Evolutionary conservation across 2,113 vertebrate species (phyloP).

Genomic region (Equus quagga): DNA sequence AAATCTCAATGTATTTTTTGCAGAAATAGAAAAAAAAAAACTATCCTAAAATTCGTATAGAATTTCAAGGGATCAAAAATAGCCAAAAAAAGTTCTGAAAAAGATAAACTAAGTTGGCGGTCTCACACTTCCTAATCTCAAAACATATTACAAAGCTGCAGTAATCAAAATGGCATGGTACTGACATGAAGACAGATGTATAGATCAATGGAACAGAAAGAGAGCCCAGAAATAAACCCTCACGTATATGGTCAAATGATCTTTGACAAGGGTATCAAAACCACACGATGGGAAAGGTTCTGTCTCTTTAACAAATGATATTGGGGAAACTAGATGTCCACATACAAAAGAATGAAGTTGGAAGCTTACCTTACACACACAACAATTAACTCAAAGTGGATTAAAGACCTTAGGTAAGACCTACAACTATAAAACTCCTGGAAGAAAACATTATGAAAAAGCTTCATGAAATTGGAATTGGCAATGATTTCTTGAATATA

Average conservation of each 20-base stretch:
- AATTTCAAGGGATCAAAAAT: neutral
- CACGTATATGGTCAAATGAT: neutral
- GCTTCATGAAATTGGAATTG: neutral
- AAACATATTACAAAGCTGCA: neutral
- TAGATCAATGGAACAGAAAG: neutral
- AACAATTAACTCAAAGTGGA: neutral
- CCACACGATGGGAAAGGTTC: neutral
- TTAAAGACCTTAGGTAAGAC: neutral
- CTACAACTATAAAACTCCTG: neutral
- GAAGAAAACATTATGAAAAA: neutral
- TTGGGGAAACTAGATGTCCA: neutral
- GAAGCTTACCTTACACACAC: neutral
- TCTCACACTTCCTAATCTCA: neutral
- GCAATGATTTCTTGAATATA: neutral
- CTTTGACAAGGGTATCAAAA: neutral
- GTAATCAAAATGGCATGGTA: neutral
- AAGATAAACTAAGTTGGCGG: neutral
- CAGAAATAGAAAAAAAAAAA: neutral
- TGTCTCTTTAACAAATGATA: neutral
- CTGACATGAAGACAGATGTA: neutral
- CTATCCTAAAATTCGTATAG: neutral
- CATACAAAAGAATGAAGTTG: neutral
- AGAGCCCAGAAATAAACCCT: neutral
- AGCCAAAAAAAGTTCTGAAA: neutral
- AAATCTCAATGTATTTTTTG: neutral